Conservation (phyloP, 1,140 invertebrate species). For the Trachymyrmex cornetzi region DNA sequence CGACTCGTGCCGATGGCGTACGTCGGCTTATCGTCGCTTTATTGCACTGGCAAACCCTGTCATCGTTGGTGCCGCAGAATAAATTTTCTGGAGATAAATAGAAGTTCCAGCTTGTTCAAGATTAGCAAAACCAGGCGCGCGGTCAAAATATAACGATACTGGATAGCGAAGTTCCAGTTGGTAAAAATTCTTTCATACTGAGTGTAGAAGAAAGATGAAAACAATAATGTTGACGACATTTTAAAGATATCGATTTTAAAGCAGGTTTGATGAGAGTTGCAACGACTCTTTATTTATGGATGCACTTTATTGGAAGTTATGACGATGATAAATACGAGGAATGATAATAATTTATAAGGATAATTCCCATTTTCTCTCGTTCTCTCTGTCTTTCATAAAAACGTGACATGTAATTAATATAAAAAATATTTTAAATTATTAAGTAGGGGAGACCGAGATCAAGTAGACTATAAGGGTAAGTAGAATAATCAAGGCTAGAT, state of each 20-base stretch:
- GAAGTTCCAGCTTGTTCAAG: conserved; percentile 39
- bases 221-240: conserved; percentile 23
- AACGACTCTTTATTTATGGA: neutral
- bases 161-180: conserved; percentile 19
- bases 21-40: conserved; percentile 45
- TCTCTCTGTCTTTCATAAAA: neutral
- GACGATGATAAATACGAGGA: neutral
- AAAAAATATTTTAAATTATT: conserved; percentile 21
- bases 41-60: conserved; percentile 10
- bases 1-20: conserved; percentile 31
- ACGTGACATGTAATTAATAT: neutral
- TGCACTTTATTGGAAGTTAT: conserved; percentile 11
- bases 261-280: neutral
- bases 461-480: too few relatives aligned
- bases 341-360: neutral
- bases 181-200: neutral
- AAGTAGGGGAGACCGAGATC: too few relatives aligned
- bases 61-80: conserved; percentile 31
- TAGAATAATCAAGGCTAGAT: too few relatives aligned
- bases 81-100: conserved; percentile 59
- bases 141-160: conserved; percentile 34
- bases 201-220: neutral
- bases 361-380: neutral
- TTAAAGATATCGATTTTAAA: conserved; percentile 11
- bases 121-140: neutral